A percentile compares a stretch with the other conserved stretches of the same genome.
These are phyloP conservation scores for Agriotes lineatus DNA, from an alignment of 2,888 invertebrate species.

Conservation along the genomic window DNA sequence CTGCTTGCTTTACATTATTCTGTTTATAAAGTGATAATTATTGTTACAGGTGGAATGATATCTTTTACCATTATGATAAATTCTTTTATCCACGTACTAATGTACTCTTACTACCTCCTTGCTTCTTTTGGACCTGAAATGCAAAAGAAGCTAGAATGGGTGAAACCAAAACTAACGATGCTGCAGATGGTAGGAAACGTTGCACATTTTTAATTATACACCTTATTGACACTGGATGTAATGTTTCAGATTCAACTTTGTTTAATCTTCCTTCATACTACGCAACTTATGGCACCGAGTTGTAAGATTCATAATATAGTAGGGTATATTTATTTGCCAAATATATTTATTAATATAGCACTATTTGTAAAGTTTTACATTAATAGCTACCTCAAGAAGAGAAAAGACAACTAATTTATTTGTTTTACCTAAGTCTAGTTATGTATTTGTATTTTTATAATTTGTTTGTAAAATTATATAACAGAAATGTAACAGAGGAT, in stretches of 20 bases:
- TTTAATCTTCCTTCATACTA: conserved; percentile 31
- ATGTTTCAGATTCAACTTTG: conserved; percentile 44
- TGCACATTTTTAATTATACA: background rate
- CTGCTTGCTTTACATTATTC: too few species aligned
- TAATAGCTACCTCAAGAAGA: conserved; percentile 31
- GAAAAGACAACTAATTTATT: too few species aligned
- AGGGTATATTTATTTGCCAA: conserved; percentile 27
- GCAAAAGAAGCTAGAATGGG: conserved; percentile 69
- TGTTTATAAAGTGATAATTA: background rate
- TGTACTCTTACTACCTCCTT: conserved; percentile 81
- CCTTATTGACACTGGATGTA: background rate
- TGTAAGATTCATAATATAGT: conserved; percentile 35
- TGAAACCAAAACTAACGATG: conserved; percentile 71
- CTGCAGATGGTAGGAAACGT: conserved; percentile 72
- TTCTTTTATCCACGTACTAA: conserved; percentile 76
- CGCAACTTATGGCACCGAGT: conserved; percentile 16
- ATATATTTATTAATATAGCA: conserved; percentile 32
- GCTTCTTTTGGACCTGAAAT: conserved; percentile 72
- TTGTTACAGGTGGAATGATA: conserved; percentile 74
- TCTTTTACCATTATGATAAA: conserved; percentile 77
- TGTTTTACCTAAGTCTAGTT: too few species aligned
- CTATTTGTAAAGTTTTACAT: conserved; percentile 45
- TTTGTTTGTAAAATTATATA: too few species aligned
- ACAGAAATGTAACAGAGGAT: too few species aligned
- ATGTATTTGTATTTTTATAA: too few species aligned